Evolutionary conservation across 2,888 invertebrate species (phyloP), one percentile per base, ranked within the genome.

Genomic region (Epinotia nisella): DNA sequence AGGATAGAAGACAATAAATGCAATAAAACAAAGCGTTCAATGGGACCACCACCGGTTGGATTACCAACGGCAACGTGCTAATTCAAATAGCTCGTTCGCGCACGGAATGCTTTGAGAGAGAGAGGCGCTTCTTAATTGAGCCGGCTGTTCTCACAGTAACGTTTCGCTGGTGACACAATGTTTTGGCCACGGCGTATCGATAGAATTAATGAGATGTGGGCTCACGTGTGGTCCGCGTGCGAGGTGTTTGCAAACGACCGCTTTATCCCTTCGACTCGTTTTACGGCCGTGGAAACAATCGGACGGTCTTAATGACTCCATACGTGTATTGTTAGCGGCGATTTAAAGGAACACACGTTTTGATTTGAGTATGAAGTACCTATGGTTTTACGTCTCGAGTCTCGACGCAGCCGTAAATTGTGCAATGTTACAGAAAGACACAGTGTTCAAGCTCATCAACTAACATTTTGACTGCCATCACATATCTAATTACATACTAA

Each of bases 201-300:
- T 89, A 88, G 93, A 92, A 92, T 93, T 93, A 93, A 93, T 93
- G 89, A 87, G 90, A 93, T 93, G 90, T 86, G 88, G 88, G 88
- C 87, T 82, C 89, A 87, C 89, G 92, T 92, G 92, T 90, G 93
- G 93, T 90, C 92, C 85, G 86, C 83, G 86, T 86, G 84, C 81
- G 76, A 80, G 85, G 80, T 79, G 85, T 82, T 86, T 88, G 83
- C 84, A 87, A 90, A 91, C 85, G 85, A 82, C 80, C 82, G 77
- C 77, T 80, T 87, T 90, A 87, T 87, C 86, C 83, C 80, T 87
- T 82, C 51, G 76, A 75, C 69, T 83, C 81, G 81, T 80, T 86
- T 90, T 88, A 92, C 86, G 78, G 84, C 72, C 82, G 81, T 78
- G 83, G 80, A 82, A 90, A 92, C 92, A 92, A 92, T 92, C 86